Base-by-base conservation (phyloP, 1,140 invertebrate species). In the Aricia agestis region DNA sequence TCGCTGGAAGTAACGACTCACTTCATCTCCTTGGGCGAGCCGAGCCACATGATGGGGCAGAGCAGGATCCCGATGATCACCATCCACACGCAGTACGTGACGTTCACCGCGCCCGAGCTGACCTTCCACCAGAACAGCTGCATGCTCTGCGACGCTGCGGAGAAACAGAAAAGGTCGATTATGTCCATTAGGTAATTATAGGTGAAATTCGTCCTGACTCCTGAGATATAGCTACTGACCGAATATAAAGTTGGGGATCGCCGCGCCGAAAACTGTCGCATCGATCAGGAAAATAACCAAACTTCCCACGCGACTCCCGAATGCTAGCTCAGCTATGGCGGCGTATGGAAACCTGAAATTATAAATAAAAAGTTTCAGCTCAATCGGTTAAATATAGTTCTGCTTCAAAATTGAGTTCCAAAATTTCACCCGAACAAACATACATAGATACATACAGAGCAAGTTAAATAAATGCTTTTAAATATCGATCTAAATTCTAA, bases 21-120 rank as follows among this genome's bases (percentile, higher is more conserved):
- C 96, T 96, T 96, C 95, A 96, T 96, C 80, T 97, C 95, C 84
- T 96, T 95, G 0, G 96, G 96, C 77, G 95, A 96, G 63, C 95
- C 95, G n/a, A 96, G 89, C 96, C 96, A 96, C 93, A 96, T 94
- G 59, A 96, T 85, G 1, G 96, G 96, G 76, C 95, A 96, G 7
- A 96, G 87, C 66, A 95, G 78, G 2, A 95, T 67, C 0, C 95
- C 95, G 7, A 96, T 90, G 9, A 96, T 78, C 3, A 96, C 82
- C 77, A 96, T 93, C 95, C 95, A 96, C 72, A 95, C 94, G 78
- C 96, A 96, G 77, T 95, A 96, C 0, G 95, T 95, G 18, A 96
- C 85, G 76, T 94, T 91, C 70, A 95, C 93, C 45, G 87, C 80
- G 4, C 93, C 90, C 0, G 92, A 90, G 0, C 93, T 93, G 70